phyloP scores from a whole-genome alignment of 2,113 vertebrate genomes.

The Steatornis caripensis region DNA sequence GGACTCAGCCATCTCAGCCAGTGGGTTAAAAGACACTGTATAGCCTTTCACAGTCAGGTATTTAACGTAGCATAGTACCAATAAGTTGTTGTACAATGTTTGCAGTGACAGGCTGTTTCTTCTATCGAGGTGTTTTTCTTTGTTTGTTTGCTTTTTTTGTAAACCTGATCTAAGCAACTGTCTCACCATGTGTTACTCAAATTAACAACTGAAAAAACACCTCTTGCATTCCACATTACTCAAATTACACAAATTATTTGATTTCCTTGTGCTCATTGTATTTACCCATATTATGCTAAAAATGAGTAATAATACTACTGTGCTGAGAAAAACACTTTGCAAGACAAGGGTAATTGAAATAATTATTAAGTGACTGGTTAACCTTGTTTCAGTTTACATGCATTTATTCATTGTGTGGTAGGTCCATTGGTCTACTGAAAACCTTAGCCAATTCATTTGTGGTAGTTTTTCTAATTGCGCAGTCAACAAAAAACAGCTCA shows the following conservation, averaged over 20 bases:
- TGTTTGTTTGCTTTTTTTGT: background rate
- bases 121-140: background rate
- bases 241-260: background rate
- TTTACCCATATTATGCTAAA: background rate
- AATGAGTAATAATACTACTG: background rate
- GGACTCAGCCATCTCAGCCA: background rate
- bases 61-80: accelerated
- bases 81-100: background rate
- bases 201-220: background rate
- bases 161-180: background rate
- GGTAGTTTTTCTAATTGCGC: background rate
- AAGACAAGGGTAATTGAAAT: background rate
- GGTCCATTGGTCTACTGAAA: background rate
- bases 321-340: background rate
- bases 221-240: background rate
- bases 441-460: background rate
- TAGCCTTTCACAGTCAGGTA: background rate
- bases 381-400: background rate
- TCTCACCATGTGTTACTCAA: background rate
- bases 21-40: background rate
- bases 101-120: background rate
- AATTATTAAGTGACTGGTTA: background rate
- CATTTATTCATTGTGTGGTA: background rate
- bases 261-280: background rate
- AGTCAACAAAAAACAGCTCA: background rate